A percentile compares a stretch with the other conserved stretches of the same genome.
phyloP scores from a whole-genome alignment of 2,113 vertebrate species.

The Anarhynchus alexandrinus region DNA sequence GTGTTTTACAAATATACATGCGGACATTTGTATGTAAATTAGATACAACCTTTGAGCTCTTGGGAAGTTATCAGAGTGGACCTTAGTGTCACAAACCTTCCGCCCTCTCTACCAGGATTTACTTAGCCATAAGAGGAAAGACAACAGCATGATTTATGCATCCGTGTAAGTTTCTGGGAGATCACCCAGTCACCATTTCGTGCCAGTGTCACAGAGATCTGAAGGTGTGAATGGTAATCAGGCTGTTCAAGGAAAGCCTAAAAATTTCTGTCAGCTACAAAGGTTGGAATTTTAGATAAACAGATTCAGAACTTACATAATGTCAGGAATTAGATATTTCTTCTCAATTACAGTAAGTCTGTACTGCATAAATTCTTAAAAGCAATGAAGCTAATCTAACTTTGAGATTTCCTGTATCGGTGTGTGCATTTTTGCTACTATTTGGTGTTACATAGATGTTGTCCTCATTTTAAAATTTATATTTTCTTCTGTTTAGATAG shows the following conservation, averaged over 20 bases:
- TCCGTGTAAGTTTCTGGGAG: not conserved
- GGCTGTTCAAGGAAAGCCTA: not conserved
- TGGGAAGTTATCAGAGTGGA: not conserved
- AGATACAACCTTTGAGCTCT: not conserved
- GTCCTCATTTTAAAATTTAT: not conserved
- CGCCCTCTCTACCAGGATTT: not conserved
- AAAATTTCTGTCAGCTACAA: not conserved
- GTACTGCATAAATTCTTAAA: not conserved
- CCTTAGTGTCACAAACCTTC: not conserved
- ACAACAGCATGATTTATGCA: not conserved
- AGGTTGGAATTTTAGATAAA: conserved; percentile 14
- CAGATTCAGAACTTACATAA: not conserved
- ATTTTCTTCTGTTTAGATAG: not conserved
- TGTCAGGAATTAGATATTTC: conserved; percentile 2
- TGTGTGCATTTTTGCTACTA: not conserved
- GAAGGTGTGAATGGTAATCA: conserved; percentile 32
- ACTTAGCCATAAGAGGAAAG: not conserved
- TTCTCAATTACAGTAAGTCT: not conserved
- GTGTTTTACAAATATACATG: not conserved
- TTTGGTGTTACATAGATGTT: not conserved
- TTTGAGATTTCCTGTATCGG: not conserved
- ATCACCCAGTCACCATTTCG: conserved; percentile 7
- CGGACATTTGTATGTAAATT: not conserved
- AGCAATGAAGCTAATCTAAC: not conserved
- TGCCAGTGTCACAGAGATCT: conserved; percentile 23